These are phyloP conservation scores for Ctenomys sociabilis DNA, from an alignment of 2,113 vertebrate genomes.

Conservation along the genomic window DNA sequence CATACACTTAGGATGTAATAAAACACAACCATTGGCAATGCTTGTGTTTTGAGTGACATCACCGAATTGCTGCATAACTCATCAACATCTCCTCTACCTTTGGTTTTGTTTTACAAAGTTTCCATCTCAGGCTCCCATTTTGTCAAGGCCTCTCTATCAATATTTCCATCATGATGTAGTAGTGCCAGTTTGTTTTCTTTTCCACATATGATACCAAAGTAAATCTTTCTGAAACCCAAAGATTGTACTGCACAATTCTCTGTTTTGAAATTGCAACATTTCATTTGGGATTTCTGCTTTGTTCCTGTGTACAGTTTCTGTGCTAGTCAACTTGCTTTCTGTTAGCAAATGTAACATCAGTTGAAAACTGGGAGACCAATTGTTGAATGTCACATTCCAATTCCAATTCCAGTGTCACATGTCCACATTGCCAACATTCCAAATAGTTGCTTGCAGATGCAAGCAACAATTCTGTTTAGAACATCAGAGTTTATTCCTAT, in stretches of 20 bases:
- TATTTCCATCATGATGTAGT: background rate
- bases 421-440: background rate
- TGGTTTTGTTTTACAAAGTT: background rate
- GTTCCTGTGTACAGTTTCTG: background rate
- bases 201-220: background rate
- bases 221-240: background rate
- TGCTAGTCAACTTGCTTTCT: background rate
- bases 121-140: background rate
- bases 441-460: background rate
- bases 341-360: background rate
- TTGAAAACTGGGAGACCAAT: background rate
- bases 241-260: background rate
- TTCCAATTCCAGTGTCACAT: background rate
- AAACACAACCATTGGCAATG: background rate
- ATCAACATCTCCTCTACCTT: background rate
- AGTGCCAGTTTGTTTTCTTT: background rate
- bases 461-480: background rate
- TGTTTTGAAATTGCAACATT: background rate
- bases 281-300: background rate
- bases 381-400: background rate
- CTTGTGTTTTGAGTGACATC: background rate
- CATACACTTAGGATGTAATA: background rate
- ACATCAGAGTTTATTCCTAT: background rate
- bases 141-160: background rate
- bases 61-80: background rate